These are phyloP conservation scores for Trichoplusia ni DNA, from an alignment of 1,140 invertebrate genomes.

Conservation along the genomic window DNA sequence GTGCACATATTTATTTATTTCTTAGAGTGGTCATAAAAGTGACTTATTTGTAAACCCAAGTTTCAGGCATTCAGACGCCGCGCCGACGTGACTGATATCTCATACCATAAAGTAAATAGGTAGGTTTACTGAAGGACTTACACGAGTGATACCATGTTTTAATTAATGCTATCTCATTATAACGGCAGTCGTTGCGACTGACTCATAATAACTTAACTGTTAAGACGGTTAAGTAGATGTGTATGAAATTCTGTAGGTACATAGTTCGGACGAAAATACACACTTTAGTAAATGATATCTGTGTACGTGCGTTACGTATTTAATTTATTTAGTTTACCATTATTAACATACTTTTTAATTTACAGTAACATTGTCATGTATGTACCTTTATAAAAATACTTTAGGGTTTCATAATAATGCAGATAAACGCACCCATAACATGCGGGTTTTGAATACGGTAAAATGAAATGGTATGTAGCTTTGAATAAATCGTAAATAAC, in stretches of 20 bases:
- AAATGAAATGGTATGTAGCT: too few species aligned
- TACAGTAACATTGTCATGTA: too few species aligned
- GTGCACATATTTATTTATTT: constrained; percentile 35
- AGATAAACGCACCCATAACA: too few species aligned
- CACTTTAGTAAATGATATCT: neutral
- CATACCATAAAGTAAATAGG: constrained; percentile 36
- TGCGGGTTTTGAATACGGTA: too few species aligned
- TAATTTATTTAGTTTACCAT: neutral
- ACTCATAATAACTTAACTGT: constrained; percentile 32
- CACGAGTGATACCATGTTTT: constrained; percentile 26
- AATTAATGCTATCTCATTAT: constrained; percentile 38
- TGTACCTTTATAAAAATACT: too few species aligned
- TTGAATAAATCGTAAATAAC: too few species aligned
- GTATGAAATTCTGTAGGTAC: constrained; percentile 15
- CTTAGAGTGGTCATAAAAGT: constrained; percentile 42
- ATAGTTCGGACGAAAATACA: constrained; percentile 13
- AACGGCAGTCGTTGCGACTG: constrained; percentile 35
- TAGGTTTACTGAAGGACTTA: constrained; percentile 39
- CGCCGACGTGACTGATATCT: constrained; percentile 49
- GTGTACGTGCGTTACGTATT: constrained; percentile 11
- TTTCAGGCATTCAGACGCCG: constrained; percentile 39
- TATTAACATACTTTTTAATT: neutral
- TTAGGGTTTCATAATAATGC: too few species aligned
- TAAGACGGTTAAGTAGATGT: constrained; percentile 18
- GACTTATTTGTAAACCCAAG: constrained; percentile 35